Base-by-base conservation (phyloP, 2,797 vertebrate species). In the Buceros bicornis region DNA sequence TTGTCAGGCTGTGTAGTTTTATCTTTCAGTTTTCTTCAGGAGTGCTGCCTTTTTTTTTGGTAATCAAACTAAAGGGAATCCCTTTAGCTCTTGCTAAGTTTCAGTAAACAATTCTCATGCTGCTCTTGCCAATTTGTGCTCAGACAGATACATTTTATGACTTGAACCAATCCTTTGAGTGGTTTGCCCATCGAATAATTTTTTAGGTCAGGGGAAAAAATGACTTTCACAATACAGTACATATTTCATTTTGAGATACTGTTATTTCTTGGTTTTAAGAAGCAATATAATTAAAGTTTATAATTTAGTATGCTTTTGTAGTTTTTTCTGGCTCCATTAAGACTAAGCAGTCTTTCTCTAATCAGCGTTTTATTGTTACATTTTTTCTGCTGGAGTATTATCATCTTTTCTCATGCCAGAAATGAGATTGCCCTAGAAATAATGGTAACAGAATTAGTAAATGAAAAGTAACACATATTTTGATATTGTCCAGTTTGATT, bases 321-420 rank as follows among this genome's bases (percentile, higher is more conserved):
- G 64, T 83, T 72, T 50, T 87, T 95, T 95, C 74, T 93, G 74
- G 53, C 57, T 87, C 78, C 71, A 56, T 95, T 97, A 85, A 72
- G 61, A 56, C 72, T 62, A 78, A 89, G 64, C 42, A 84, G 37
- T 48, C 86, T 90, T 95, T 88, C 73, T 85, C 26, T 94, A 74
- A 96, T 93, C 76, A 89, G 25, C 61, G n/a, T 94, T 95, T 96
- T 91, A 82, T 73, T 90, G 60, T 82, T 92, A 40, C 48, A 20
- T 89, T 43, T 71, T 92, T 95, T 89, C 60, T 89, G 64, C 53
- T 93, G 31, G 82, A 87, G 62, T 48, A 54, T 2, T 70, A 33
- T 65, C 43, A 48, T 89, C 18, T 83, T 89, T 89, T 78, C 84
- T 85, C 28, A 31, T 71, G 74, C 33, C 60, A 85, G 61, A 81